Evolutionary conservation across 2,888 invertebrate species (phyloP).

Genomic region (Nomada fabriciana): DNA sequence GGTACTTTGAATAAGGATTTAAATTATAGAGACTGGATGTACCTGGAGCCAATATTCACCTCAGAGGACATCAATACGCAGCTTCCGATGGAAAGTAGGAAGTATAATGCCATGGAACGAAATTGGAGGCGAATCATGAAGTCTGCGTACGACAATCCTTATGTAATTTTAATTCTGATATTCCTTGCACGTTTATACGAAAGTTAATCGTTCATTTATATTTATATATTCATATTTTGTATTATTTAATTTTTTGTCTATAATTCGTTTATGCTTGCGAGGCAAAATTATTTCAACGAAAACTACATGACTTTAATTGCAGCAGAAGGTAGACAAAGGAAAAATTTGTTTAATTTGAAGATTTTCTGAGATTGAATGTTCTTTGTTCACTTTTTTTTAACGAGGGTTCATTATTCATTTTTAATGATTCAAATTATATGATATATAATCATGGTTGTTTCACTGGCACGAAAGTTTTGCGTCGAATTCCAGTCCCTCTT

Average conservation of each 20-base stretch:
- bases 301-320: too few species aligned
- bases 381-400: too few species aligned
- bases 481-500: too few species aligned
- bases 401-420: too few species aligned
- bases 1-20: not conserved
- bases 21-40: conserved; percentile 90
- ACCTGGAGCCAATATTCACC: conserved; percentile 92
- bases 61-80: conserved; percentile 93
- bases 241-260: not conserved
- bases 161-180: conserved; percentile 37
- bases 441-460: too few species aligned
- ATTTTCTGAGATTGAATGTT: too few species aligned
- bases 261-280: too few species aligned
- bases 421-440: too few species aligned
- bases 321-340: too few species aligned
- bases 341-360: too few species aligned
- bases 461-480: too few species aligned
- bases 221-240: not conserved
- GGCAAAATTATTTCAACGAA: too few species aligned
- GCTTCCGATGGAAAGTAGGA: conserved; percentile 91
- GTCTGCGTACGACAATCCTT: conserved; percentile 88
- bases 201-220: not conserved
- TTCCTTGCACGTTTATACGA: not conserved
- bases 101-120: conserved; percentile 91
- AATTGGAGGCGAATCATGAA: conserved; percentile 93